Conservation (phyloP, 2,888 invertebrate genomes). For the Cheiracanthium punctorium region DNA sequence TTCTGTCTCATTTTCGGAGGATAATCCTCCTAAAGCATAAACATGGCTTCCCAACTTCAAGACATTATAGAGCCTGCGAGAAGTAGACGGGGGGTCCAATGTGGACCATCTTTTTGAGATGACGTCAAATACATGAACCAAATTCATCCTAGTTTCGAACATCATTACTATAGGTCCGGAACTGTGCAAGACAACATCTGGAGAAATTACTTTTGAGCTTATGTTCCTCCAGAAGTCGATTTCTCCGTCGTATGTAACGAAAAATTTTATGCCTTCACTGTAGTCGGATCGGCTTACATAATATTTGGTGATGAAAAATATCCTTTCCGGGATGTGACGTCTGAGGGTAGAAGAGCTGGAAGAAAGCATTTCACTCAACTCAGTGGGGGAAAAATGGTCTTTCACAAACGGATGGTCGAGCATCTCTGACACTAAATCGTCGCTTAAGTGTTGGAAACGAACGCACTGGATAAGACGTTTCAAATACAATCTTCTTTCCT, state of each 20-base stretch:
- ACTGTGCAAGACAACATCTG: too few relatives aligned
- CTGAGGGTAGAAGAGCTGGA: not conserved
- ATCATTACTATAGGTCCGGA: constrained; percentile 1
- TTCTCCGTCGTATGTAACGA: constrained; percentile 7
- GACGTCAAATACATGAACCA: not conserved
- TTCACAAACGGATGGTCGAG: not conserved
- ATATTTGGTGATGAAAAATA: not conserved
- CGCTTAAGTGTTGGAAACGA: not conserved
- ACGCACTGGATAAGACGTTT: not conserved
- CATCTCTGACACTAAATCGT: not conserved
- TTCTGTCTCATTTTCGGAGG: not conserved
- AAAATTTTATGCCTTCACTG: not conserved
- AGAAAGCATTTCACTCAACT: not conserved
- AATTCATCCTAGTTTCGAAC: constrained; percentile 17
- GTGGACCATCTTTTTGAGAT: not conserved
- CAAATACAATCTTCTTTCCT: not conserved
- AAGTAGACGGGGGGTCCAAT: not conserved
- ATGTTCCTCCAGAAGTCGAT: constrained; percentile 28
- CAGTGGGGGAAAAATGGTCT: not conserved
- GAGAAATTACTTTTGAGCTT: too few relatives aligned
- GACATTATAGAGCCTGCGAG: constrained; percentile 19
- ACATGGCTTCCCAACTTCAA: not conserved
- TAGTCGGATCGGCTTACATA: not conserved
- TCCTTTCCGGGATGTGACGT: not conserved
- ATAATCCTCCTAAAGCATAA: constrained; percentile 24